A percentile compares a stretch with the other conserved stretches of the same genome.
These are phyloP conservation scores for Cliona cf. orientalis DNA, from an alignment of 37 sponge, comb jelly and placozoan genomes.

Conservation along the genomic window DNA sequence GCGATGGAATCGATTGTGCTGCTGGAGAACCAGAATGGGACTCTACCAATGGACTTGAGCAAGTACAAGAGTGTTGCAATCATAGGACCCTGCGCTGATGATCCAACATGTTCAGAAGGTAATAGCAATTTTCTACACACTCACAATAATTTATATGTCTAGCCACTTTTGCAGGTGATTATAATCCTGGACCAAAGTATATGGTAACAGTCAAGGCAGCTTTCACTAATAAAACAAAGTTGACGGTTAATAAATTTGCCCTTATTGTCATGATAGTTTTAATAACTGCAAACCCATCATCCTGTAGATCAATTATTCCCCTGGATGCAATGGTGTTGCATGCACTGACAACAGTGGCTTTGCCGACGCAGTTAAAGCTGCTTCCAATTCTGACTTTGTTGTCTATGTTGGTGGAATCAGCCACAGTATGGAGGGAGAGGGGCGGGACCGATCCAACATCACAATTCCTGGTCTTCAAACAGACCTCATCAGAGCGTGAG, in stretches of 20 bases:
- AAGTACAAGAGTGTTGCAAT: constrained; percentile 39
- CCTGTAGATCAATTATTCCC: too few species aligned
- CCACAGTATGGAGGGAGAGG: too few species aligned
- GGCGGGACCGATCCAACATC: too few species aligned
- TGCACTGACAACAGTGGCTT: too few species aligned
- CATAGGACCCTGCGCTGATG: constrained; percentile 45
- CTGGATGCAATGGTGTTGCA: too few species aligned
- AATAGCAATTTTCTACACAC: background rate
- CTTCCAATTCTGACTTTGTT: too few species aligned
- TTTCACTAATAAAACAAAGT: background rate
- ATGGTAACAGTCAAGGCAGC: background rate
- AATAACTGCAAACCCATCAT: background rate
- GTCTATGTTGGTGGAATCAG: too few species aligned
- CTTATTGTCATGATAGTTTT: background rate
- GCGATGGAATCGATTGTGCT: constrained; percentile 36
- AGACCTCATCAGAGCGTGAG: too few species aligned
- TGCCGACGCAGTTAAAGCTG: too few species aligned
- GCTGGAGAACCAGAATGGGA: constrained; percentile 26
- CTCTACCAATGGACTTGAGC: constrained; percentile 24
- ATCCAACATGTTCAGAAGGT: constrained; percentile 30
- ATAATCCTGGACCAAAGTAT: constrained; percentile 32
- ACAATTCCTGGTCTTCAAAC: too few species aligned
- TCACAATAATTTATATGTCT: too few species aligned
- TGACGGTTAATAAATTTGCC: background rate
- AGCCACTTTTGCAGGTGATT: too few species aligned